phyloP scores from a whole-genome alignment of 2,113 vertebrate genomes.

The Accipiter virgatus region DNA sequence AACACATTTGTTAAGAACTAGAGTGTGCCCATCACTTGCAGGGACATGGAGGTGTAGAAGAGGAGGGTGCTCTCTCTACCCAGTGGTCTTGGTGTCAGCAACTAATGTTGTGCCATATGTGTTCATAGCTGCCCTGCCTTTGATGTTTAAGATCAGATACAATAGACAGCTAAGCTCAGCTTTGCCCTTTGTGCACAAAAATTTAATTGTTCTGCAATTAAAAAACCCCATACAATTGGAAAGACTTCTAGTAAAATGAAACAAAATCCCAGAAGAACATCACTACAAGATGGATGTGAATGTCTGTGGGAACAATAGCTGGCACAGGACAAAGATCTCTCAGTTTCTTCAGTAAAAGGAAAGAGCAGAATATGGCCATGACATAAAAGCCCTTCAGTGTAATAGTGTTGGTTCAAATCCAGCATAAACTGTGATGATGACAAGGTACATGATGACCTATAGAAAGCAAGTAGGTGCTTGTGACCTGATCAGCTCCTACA shows the following conservation, averaged over 20 bases:
- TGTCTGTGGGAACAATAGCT: background rate
- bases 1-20: constrained; percentile 12
- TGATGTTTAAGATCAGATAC: background rate
- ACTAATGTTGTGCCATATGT: background rate
- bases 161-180: background rate
- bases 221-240: background rate
- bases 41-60: background rate
- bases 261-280: background rate
- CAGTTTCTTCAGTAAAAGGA: background rate
- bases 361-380: background rate
- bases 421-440: background rate
- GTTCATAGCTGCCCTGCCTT: background rate
- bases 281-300: background rate
- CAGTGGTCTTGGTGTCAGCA: background rate
- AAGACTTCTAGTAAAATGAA: background rate
- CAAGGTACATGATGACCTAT: background rate
- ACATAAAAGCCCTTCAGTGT: background rate
- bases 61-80: background rate
- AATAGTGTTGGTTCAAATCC: background rate
- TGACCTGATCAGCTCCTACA: background rate
- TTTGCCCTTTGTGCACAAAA: background rate
- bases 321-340: background rate
- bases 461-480: background rate
- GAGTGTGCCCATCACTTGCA: background rate
- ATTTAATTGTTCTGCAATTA: background rate